Conservation (phyloP, 2,113 vertebrate species). For the Callionymus lyra region DNA sequence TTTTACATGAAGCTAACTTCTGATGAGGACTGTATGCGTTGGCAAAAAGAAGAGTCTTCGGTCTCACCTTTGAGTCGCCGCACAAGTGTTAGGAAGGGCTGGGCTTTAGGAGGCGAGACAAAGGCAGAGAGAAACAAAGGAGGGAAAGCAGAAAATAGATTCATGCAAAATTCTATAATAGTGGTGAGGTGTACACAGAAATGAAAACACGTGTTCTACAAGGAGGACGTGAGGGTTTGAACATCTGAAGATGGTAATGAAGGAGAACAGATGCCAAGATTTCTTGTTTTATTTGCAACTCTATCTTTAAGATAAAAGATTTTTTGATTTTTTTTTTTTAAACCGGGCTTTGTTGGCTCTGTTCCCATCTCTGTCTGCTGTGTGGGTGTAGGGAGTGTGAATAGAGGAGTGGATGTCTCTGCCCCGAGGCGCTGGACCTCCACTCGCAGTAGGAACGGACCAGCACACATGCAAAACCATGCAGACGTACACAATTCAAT, state of each 20-base stretch:
- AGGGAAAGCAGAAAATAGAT: conserved; percentile 38
- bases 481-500: conserved; percentile 9
- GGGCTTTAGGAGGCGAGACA: conserved; percentile 65
- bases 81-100: conserved; percentile 65
- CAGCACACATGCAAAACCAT: conserved; percentile 8
- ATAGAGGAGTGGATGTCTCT: conserved; percentile 32
- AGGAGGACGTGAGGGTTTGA: conserved; percentile 5
- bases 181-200: conserved; percentile 3
- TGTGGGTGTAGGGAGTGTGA: conserved; percentile 52
- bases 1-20: too few relatives aligned
- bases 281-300: neutral
- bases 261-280: conserved; percentile 4
- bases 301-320: neutral
- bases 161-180: conserved; percentile 36
- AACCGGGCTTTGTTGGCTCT: conserved; percentile 35
- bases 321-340: conserved; percentile 5
- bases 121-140: conserved; percentile 41
- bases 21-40: neutral
- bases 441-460: conserved; percentile 33
- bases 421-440: conserved; percentile 45
- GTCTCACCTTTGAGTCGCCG: conserved; percentile 68
- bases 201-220: neutral
- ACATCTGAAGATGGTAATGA: conserved; percentile 5
- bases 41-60: conserved; percentile 10
- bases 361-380: conserved; percentile 35